Base-by-base conservation (phyloP, 2,888 invertebrate genomes). In the Rhamnusium bicolor region DNA sequence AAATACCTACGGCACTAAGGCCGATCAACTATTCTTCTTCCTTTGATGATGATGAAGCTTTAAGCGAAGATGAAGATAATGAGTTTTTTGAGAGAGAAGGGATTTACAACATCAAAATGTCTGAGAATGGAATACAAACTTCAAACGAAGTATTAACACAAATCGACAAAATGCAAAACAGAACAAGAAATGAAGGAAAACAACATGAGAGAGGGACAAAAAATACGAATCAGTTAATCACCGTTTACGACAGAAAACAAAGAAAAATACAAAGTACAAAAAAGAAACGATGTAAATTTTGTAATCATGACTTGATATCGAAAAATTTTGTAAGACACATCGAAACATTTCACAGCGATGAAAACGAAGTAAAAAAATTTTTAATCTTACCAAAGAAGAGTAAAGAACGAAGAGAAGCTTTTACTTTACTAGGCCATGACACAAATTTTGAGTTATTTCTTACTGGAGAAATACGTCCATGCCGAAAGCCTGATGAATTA, bases 261-360 rank as follows among this genome's bases (percentile, higher is more conserved):
- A 46, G 10, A 46, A 46, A 46, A 46, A n/a, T 46, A 2, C 10
- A 46, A 46, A 46, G 46, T 46, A 46, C 46, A 46, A 46, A 46
- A n/a, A 46, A 46, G 8, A 8, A 46, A 46, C 46, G 46, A 46
- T 76, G 78, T 53, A 70, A 66, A 67, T 76, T 72, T 62, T 76
- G 76, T 40, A 54, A 71, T 51, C 14, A 72, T n/a, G 72, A 76
- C 62, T 49, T 76, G 54, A 32, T 62, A 8, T 69, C 71, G 40
- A 76, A 76, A 72, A 75, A 76, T 61, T 78, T 78, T 72, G 70
- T 68, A 51, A 71, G 76, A 32, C 78, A 78, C 69, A 19, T 75
- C 51, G 46, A 68, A 62, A 74, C 72, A 69, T 40, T 60, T 24
- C 75, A 78, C 56, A 32, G 51, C 12, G 7, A 27, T 32, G 74